Evolutionary conservation across 2,888 invertebrate genomes (phyloP).

Genomic region (Mesorhabditis spiculigera): DNA sequence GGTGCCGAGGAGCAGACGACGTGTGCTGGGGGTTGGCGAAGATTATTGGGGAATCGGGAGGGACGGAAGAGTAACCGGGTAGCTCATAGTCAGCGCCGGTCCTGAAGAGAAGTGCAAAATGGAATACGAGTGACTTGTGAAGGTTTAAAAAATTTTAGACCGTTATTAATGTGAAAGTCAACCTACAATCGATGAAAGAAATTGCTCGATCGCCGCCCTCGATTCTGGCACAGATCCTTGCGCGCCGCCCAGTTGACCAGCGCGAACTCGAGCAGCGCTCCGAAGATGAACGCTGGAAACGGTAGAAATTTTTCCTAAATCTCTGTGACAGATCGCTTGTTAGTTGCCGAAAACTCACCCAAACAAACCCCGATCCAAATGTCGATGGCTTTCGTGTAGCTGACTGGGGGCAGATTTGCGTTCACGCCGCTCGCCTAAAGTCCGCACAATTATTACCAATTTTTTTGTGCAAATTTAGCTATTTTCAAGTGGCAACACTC

Average conservation of each 20-base stretch:
- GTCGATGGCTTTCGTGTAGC: conserved; percentile 51
- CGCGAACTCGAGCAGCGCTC: conserved; percentile 48
- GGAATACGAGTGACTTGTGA: no score
- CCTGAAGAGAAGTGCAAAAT: no score
- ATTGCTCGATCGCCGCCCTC: conserved; percentile 13
- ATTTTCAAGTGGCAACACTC: no score
- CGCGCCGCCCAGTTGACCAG: conserved; percentile 48
- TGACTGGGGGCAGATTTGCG: conserved; percentile 55
- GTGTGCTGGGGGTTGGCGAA: no score
- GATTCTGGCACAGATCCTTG: conserved; percentile 13
- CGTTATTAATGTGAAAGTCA: not conserved
- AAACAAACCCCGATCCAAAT: conserved; percentile 51
- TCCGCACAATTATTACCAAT: not conserved
- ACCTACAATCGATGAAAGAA: conserved; percentile 12
- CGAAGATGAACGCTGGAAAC: conserved; percentile 41
- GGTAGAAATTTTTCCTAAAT: not conserved
- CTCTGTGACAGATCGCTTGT: not conserved
- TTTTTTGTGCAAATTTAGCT: no score
- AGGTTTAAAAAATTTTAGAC: no score
- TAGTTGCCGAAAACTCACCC: not conserved
- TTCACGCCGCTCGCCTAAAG: conserved; percentile 48
- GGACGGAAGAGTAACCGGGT: no score
- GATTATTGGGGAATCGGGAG: no score
- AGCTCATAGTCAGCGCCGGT: no score
- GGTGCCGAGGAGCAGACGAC: no score